Evolutionary conservation across 1,140 invertebrate genomes (phyloP), one percentile per base, ranked within the genome.

Genomic region (Dufourea novaeangliae): DNA sequence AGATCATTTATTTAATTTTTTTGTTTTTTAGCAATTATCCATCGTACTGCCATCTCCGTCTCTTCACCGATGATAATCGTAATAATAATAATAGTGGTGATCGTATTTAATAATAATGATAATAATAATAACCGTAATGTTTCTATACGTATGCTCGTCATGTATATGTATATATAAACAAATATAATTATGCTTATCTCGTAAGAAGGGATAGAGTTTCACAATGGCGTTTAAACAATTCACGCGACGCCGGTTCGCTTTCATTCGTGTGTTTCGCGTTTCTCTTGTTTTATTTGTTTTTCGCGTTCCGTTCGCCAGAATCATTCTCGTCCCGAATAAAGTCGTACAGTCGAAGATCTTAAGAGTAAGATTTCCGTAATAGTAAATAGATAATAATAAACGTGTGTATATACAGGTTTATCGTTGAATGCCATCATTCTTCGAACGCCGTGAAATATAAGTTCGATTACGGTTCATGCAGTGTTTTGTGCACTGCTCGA

Each of bases 371-470:
- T 76, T 68, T 85, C 59, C 73, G 71, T 84, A 84, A 75, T 80
- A 75, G 82, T 84, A 84, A 85, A 76, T 84, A 80, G 82, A 78
- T 81, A 84, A 81, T 84, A 83, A 78, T 83, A 84, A 84, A 85
- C 83, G 82, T 83, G 76, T 67, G 73, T 85, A 85, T 85, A 74
- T 85, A 85, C 83, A 85, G 66, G 74, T 84, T 84, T 62, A 78
- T 85, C 83, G 82, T 84, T 85, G 78, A 83, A 80, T 84, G 71
- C 62, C 72, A 82, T n/a, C n/a, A n/a, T 80, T 84, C 71, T 44
- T 76, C 57, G 70, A 83, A 57, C 68, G 64, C 70, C 70, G 82
- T 81, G 25, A 79, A 83, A 57, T 78, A 56, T 70, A 34, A 82
- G 50, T 63, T 54, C 73, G 68, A 78, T 73, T 63, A 69, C 32